Conservation (phyloP, 2,888 invertebrate genomes). For the Harpalus rufipes region DNA sequence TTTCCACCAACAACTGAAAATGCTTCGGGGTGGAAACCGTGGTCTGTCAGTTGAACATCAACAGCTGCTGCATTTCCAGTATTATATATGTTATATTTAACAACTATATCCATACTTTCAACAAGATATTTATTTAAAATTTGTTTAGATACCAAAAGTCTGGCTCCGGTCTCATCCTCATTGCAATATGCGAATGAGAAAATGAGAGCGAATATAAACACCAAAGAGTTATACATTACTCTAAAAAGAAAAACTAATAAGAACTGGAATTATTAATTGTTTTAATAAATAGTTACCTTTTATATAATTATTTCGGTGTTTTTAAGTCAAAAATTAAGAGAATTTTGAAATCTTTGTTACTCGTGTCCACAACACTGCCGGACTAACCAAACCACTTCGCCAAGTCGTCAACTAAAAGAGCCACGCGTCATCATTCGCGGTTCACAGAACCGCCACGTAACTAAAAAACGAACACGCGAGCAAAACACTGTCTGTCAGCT, state of each 20-base stretch:
- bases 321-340: slow-evolving; percentile 22
- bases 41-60: slow-evolving; percentile 92
- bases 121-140: slow-evolving; percentile 97
- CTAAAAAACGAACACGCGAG: slow-evolving; percentile 27
- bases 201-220: slow-evolving; percentile 53
- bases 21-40: slow-evolving; percentile 94
- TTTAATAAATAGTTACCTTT: not conserved
- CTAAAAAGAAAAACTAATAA: slow-evolving; percentile 40
- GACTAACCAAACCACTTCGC: slow-evolving; percentile 38
- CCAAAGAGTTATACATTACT: slow-evolving; percentile 53
- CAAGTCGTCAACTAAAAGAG: slow-evolving; percentile 26
- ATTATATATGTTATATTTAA: slow-evolving; percentile 96
- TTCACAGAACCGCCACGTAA: slow-evolving; percentile 27
- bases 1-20: slow-evolving; percentile 95
- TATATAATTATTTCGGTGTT: slow-evolving; percentile 20
- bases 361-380: slow-evolving; percentile 26
- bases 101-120: slow-evolving; percentile 96
- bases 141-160: slow-evolving; percentile 94
- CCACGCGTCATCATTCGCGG: slow-evolving; percentile 57
- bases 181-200: slow-evolving; percentile 68
- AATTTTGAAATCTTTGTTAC: slow-evolving; percentile 20
- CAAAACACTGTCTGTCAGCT: too few relatives aligned
- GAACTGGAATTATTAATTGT: slow-evolving; percentile 15
- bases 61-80: slow-evolving; percentile 95
- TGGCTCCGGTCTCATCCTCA: slow-evolving; percentile 88